Evolutionary conservation across 2,113 vertebrate genomes (phyloP).

Genomic region (Spheniscus mendiculus): DNA sequence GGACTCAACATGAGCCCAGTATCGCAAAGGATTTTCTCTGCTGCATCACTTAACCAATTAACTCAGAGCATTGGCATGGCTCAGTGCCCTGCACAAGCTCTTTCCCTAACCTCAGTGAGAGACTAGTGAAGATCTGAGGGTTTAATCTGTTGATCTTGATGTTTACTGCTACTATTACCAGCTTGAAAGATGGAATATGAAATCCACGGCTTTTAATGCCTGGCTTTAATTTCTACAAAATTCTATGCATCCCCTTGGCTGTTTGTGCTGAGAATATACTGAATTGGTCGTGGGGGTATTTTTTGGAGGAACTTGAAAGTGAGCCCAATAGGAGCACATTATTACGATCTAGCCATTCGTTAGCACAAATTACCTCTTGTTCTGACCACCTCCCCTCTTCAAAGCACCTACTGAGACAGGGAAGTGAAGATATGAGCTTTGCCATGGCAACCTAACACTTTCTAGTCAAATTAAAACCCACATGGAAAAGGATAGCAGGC

Average conservation of each 20-base stretch:
- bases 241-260: neutral
- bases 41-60: neutral
- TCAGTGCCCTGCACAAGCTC: neutral
- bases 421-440: conserved; percentile 30
- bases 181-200: neutral
- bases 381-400: conserved; percentile 26
- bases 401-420: conserved; percentile 15
- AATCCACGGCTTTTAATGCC: neutral
- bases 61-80: neutral
- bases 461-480: conserved; percentile 43
- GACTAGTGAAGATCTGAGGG: neutral
- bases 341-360: neutral
- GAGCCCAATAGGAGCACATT: neutral
- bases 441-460: conserved; percentile 55
- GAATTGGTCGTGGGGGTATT: neutral
- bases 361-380: conserved; percentile 36
- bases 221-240: neutral
- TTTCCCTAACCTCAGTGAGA: neutral
- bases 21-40: neutral
- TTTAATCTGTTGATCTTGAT: neutral
- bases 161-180: neutral
- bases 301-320: neutral
- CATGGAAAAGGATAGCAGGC: conserved; percentile 5
- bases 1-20: neutral
- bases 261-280: neutral